A percentile compares a stretch with the other conserved stretches of the same genome.
Conservation (phyloP, 2,113 vertebrate genomes). For the Telmatochromis brichardi region DNA sequence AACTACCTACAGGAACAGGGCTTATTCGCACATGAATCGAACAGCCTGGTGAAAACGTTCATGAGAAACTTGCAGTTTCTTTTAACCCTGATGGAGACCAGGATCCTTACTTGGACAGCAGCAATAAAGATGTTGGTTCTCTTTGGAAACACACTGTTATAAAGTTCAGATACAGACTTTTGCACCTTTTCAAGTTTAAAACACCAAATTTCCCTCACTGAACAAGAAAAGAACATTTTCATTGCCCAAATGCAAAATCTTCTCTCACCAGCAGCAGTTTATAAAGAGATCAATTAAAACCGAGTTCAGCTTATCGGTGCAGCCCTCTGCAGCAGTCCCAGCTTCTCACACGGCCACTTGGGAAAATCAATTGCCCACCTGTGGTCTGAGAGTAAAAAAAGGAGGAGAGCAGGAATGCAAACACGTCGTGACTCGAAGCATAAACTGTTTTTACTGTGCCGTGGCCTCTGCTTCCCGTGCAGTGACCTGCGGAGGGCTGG, state of each 20-base stretch:
- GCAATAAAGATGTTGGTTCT: background rate
- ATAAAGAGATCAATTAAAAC: background rate
- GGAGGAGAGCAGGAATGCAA: background rate
- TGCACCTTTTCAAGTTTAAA: rapidly evolving
- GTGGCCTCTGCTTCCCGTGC: background rate
- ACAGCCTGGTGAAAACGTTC: background rate
- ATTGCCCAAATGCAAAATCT: background rate
- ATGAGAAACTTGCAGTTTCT: background rate
- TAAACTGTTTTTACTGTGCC: background rate
- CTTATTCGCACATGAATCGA: background rate
- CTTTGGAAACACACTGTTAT: background rate
- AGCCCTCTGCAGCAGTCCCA: background rate
- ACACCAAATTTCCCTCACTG: background rate
- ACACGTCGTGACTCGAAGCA: background rate
- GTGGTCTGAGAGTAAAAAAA: background rate
- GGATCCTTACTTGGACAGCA: background rate
- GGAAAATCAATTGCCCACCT: background rate
- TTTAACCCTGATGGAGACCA: background rate
- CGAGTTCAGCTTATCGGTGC: background rate
- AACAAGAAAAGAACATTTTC: background rate
- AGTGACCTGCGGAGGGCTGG: background rate
- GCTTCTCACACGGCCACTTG: rapidly evolving
- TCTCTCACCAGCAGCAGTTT: rapidly evolving
- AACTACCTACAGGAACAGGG: rapidly evolving
- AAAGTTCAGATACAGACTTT: background rate